Base-by-base conservation (phyloP, 2,113 vertebrate species). In the Hippocampus mohnikei region DNA sequence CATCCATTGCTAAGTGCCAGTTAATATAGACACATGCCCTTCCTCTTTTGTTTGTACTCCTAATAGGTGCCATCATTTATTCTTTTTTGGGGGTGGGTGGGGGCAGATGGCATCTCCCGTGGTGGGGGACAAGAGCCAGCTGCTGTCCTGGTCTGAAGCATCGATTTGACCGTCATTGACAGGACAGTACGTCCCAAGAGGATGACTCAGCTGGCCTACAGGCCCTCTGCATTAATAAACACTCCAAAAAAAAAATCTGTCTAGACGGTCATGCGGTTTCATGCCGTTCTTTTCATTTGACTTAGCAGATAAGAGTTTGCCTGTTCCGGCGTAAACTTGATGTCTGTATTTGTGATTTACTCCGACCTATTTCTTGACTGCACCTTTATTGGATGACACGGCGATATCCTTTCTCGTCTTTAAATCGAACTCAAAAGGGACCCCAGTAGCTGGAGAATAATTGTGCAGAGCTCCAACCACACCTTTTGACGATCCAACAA, bases 151-250 rank as follows among this genome's bases (percentile, higher is more conserved):
- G 80, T 77, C 81, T 77, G 48, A 79, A 72, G 37, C 83, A 89
- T 90, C 87, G 90, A 90, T 89, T 89, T 80, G 81, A 64, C 80
- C 85, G 74, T 76, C 62, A 63, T 76, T 63, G 9, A 75, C 11
- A 61, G 85, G 87, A 84, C 84, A 74, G 73, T 84, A 66, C 70
- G 67, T 67, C 76, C 83, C 85, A 84, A 78, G 66, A 82, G 84
- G 80, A 65, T 65, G 79, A 74, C 84, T 81, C 87, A 89, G 85
- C 86, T 89, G 86, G 73, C 73, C 80, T n/a, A 18, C 71, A 61
- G 67, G 68, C 42, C 85, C 66, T 71, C 72, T 75, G 78, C 87
- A 86, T 87, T 84, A 80, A 82, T 87, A 85, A 84, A 77, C 66
- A 73, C 72, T 80, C 74, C 77, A 84, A 70, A 71, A n/a, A n/a